Evolutionary conservation across 2,888 invertebrate species (phyloP), one percentile per base, ranked within the genome.

Genomic region (Phymatocera aterrima): DNA sequence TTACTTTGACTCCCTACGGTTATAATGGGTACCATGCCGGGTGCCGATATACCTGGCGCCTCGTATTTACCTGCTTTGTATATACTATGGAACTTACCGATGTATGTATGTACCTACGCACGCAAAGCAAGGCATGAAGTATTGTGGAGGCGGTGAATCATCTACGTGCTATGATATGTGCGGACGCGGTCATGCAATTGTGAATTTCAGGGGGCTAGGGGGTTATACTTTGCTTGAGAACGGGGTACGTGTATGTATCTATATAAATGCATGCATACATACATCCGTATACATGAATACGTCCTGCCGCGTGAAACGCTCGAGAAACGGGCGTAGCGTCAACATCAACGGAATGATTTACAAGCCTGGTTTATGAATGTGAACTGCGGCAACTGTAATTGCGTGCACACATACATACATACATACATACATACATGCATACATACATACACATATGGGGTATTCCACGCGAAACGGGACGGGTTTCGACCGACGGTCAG

Each of bases 181-280:
- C 64, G 18, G 37, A 34, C 37, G 8, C 64, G 64, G 64, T 64
- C 64, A 64, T 64, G 64, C 64, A 64, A 64, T 64, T 64, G 64
- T 64, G 28, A n/a, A n/a, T n/a, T n/a, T n/a, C n/a, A n/a, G n/a
- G n/a, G n/a, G n/a, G n/a, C n/a, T n/a, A n/a, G n/a, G 21, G 37
- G 37, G 64, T 64, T 57, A 57, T 8, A 40, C 57, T n/a, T n/a
- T n/a, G n/a, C n/a, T 57, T 28, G 28, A 57, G 57, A 57, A 28
- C 57, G 57, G 15, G 57, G 24, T n/a, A n/a, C n/a, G n/a, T n/a
- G n/a, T n/a, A n/a, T n/a, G n/a, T n/a, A n/a, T n/a, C n/a, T n/a
- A n/a, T n/a, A n/a, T n/a, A n/a, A n/a, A n/a, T n/a, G n/a, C n/a
- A n/a, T n/a, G n/a, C n/a, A n/a, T n/a, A n/a, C n/a, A n/a, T n/a